Percentiles rank a stretch among this genome's conserved stretches.
These are phyloP conservation scores for Ahaetulla prasina DNA, from an alignment of 2,113 vertebrate genomes.

Conservation along the genomic window DNA sequence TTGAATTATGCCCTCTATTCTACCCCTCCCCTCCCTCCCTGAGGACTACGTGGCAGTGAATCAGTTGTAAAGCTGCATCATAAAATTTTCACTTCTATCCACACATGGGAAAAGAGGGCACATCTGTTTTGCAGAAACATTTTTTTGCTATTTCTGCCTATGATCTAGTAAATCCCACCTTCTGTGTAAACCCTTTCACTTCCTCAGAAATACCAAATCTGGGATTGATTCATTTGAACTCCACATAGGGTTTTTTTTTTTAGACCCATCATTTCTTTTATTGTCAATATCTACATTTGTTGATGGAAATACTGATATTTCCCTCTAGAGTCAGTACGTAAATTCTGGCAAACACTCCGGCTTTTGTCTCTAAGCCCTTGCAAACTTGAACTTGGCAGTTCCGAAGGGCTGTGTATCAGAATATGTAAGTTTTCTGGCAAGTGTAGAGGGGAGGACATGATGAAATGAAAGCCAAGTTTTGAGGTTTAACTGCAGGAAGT, in stretches of 20 bases:
- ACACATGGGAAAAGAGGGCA: slow-evolving; percentile 1
- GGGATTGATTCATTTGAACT: slow-evolving; percentile 9
- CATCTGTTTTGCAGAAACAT: slow-evolving; percentile 17
- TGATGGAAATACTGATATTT: slow-evolving; percentile 44
- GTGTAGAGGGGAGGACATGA: slow-evolving; percentile 28
- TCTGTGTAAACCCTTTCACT: slow-evolving; percentile 25
- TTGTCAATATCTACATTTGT: slow-evolving; percentile 2
- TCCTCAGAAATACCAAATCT: slow-evolving; percentile 27
- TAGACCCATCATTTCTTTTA: slow-evolving; percentile 30
- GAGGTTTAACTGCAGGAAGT: slow-evolving; percentile 14
- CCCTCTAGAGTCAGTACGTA: slow-evolving; percentile 20
- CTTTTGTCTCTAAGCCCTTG: slow-evolving; percentile 36
- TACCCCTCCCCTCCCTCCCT: background rate
- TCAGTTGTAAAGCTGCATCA: slow-evolving; percentile 16
- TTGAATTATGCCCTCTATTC: background rate
- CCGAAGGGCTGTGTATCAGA: slow-evolving; percentile 31
- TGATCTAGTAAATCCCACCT: slow-evolving; percentile 19
- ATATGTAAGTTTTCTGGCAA: slow-evolving; percentile 35
- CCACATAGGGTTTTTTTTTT: background rate
- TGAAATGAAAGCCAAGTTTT: slow-evolving; percentile 29
- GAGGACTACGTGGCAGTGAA: slow-evolving; percentile 8
- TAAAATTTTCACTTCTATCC: slow-evolving; percentile 36
- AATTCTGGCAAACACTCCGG: slow-evolving; percentile 25
- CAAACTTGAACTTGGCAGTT: slow-evolving; percentile 29
- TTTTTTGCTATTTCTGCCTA: slow-evolving; percentile 1